phyloP scores from a whole-genome alignment of 2,797 vertebrate genomes.

The Clarias laeviceps region DNA sequence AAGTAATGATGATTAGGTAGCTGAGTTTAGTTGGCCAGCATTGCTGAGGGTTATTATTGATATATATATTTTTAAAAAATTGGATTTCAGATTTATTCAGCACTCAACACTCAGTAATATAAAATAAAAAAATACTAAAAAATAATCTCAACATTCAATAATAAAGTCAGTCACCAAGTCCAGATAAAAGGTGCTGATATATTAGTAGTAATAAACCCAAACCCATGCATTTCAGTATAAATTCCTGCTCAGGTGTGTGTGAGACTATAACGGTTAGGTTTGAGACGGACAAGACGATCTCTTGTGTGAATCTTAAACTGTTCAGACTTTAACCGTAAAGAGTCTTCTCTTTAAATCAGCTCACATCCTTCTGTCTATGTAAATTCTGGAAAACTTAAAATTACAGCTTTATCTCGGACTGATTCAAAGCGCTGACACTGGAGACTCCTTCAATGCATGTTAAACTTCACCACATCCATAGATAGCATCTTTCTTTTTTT shows the following conservation, averaged over 20 bases:
- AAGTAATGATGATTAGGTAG: background rate
- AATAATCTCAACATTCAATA: background rate
- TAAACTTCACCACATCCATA: too few relatives aligned
- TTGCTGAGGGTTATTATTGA: background rate
- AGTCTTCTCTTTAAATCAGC: too few relatives aligned
- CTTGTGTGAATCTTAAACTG: too few relatives aligned
- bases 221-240: background rate
- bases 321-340: background rate
- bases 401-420: background rate
- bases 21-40: background rate
- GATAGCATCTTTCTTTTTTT: too few relatives aligned
- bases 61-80: background rate
- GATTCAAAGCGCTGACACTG: background rate
- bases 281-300: background rate
- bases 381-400: too few relatives aligned
- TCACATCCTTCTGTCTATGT: too few relatives aligned
- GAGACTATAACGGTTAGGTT: background rate
- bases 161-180: background rate
- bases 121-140: too few relatives aligned
- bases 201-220: too few relatives aligned
- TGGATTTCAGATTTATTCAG: background rate
- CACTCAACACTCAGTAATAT: background rate
- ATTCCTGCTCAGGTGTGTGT: background rate
- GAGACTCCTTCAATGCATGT: too few relatives aligned
- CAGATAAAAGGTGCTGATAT: background rate